Evolutionary conservation across 2,113 vertebrate genomes (phyloP), one percentile per base, ranked within the genome.

Genomic region (Hystrix cristata): DNA sequence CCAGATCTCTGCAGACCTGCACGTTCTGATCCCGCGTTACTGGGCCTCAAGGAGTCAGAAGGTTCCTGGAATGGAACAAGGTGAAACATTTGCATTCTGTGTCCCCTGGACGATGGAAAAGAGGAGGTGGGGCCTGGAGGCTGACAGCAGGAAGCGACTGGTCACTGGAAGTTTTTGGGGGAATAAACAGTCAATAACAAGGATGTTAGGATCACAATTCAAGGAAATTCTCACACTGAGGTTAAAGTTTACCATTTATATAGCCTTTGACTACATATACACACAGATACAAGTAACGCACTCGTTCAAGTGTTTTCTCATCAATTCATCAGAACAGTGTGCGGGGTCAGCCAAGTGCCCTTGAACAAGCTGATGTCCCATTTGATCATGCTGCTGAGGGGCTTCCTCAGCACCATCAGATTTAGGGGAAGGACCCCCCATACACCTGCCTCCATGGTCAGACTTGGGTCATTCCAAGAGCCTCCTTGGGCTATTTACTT

Each of bases 1-100:
- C 89, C 72, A 90, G 95, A 94, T 95, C 69, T 91, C 87, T 86
- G 96, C 76, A 21, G 88, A 87, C 85, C 91, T 97, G 81, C 81
- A 95, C 82, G 19, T 74, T 90, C 10, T 67, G 91, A 84, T 84
- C 19, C 65, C 34, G n/a, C 65, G 34, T 97, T 95, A 96, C 92
- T 98, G 88, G 72, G 88, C 53, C 46, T 43, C 57, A 27, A 6
- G 87, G 34, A 55, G 21, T 46, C 60, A 46, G 84, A 64, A 4
- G 0, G 0, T 5, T 38, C 95, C 95, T 94, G 43, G 34, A 90
- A 43, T 3, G 51, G 46, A 5, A 59, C 38, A 85, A 94, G 59
- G 27, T 3, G 71, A 65, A 62, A 38, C 27, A 9, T 1, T 38
- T 76, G 5, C 18, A 31, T 62, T 92, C 34, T 7, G 0, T 34